Evolutionary conservation across 2,888 invertebrate species (phyloP), one percentile per base, ranked within the genome.

Genomic region (Lasioglossum morio): DNA sequence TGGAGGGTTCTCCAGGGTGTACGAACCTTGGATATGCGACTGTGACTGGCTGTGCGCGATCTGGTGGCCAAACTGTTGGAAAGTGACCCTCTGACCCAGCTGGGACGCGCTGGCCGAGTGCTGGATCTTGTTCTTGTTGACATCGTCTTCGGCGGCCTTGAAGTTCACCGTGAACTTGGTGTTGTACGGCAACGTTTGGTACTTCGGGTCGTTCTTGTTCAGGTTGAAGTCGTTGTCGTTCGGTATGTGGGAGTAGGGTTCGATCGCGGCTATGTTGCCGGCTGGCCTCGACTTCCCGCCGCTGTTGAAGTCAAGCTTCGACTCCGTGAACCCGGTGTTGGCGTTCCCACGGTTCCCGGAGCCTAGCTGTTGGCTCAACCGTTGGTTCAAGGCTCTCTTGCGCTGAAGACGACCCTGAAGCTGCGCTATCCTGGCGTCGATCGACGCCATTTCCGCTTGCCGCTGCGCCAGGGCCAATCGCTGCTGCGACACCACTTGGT

Each of bases 341-440:
- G 81, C 72, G 74, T 82, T 89, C 76, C 78, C 77, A 8, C 89
- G 82, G 19, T 81, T 75, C 16, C 75, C 81, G 19, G 86, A 83
- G 37, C 83, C 96, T 85, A 96, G 96, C 91, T 97, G 97, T 90
- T 96, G 96, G 84, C 97, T 96, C 94, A 97, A 95, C 93, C 97
- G 97, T 93, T 97, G 97, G 95, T 98, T 98, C 90, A 98, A 96
- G 82, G 98, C 97, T 88, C 98, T 96, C 95, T 99, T 99, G 90
- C 98, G 97, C 93, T 99, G 98, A 91, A 99, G 96, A 77, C 99
- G 96, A 91, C 98, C 98, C 95, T 99, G 99, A 77, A 99, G 96
- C 95, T 99, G 99, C 69, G 98, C 98, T 93, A 99, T 99, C 92
- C 99, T 96, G 92, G 98, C 97, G 96, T 99, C 99, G 94, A 99